Percentiles rank a stretch among this genome's conserved stretches.
Evolutionary conservation across 2,113 vertebrate species (phyloP).

Genomic region (Aleadryas rufinucha): DNA sequence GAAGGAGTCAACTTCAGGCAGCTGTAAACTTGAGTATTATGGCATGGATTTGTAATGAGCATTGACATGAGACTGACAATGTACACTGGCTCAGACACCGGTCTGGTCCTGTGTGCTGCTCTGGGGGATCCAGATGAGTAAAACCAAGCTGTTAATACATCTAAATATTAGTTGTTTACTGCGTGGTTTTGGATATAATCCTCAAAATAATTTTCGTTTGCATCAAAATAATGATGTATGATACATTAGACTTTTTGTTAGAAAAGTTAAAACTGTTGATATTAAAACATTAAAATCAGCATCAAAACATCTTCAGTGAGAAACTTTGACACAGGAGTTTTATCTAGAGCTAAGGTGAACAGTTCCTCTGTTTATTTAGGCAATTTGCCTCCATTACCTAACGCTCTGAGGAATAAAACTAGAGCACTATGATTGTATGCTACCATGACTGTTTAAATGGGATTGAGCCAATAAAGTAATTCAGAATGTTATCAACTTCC

Average conservation of each 20-base stretch:
- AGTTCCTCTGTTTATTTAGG: neutral
- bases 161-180: neutral
- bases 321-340: neutral
- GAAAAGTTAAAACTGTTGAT: neutral
- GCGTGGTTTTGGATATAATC: neutral
- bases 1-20: neutral
- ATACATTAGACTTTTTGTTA: neutral
- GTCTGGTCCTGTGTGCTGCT: neutral
- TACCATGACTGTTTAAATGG: neutral
- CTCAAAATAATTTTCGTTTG: neutral
- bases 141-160: neutral
- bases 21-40: neutral
- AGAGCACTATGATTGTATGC: neutral
- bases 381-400: neutral
- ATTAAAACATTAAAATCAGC: neutral
- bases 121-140: neutral
- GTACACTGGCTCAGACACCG: fast-evolving
- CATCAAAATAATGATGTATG: neutral
- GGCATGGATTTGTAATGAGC: neutral
- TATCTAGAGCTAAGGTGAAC: neutral
- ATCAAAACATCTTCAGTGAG: neutral
- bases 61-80: neutral
- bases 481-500: neutral
- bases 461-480: neutral
- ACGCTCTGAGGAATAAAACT: neutral